Conservation (phyloP, 2,113 vertebrate species). For the Rhabdomys dilectus region DNA sequence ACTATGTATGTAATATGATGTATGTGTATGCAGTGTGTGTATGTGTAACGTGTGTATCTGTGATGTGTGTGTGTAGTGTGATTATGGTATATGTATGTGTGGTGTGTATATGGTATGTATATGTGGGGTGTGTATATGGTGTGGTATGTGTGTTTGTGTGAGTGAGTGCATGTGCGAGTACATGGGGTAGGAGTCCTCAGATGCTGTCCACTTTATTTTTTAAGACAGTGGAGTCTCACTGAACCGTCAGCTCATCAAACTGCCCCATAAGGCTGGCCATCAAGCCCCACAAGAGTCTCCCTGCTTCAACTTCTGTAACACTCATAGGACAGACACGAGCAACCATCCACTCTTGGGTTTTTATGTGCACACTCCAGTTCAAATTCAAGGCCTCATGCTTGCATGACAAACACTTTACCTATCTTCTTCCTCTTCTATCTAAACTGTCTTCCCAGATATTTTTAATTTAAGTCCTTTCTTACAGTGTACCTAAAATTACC, state of each 20-base stretch:
- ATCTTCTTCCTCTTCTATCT: too few relatives aligned
- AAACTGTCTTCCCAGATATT: neutral
- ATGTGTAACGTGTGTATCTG: too few relatives aligned
- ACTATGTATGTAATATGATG: too few relatives aligned
- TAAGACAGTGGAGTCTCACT: neutral
- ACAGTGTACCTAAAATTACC: neutral
- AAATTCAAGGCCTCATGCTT: neutral
- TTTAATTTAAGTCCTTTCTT: neutral
- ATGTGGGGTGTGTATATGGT: too few relatives aligned
- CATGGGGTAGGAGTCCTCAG: neutral
- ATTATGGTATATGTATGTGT: too few relatives aligned
- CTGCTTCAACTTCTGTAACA: neutral
- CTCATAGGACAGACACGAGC: fast-evolving
- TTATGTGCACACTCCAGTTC: neutral
- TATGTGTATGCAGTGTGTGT: too few relatives aligned
- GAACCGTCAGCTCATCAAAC: neutral
- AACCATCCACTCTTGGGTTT: neutral
- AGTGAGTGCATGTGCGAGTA: neutral
- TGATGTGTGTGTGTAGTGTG: too few relatives aligned
- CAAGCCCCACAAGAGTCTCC: neutral
- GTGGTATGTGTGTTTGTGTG: too few relatives aligned
- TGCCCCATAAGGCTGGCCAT: too few relatives aligned
- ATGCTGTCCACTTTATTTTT: neutral
- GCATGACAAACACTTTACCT: neutral
- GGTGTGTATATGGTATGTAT: too few relatives aligned